Base-by-base conservation (phyloP, 2,888 invertebrate species). In the Polyommatus icarus region DNA sequence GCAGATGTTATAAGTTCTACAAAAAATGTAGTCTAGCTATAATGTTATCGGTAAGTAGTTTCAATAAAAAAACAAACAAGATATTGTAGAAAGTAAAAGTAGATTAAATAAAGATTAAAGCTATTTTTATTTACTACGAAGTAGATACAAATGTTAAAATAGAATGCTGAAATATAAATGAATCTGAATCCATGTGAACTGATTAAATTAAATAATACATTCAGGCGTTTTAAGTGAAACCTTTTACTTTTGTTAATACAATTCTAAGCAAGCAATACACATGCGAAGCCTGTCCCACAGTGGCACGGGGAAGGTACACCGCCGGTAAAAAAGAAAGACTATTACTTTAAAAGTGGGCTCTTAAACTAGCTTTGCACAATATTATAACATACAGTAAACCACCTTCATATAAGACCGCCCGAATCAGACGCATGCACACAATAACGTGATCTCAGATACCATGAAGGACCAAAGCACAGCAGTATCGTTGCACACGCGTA, bases 271-370 rank as follows among this genome's bases (percentile, higher is more conserved):
- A 77, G 78, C 79, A 83, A 86, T 87, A 86, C 83, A 82, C 83
- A 87, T 85, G 85, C 86, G 85, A 84, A 83, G 81, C 81, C 82
- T 83, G 78, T 79, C 76, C 80, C 78, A 78, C 78, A 78, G 77
- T 59, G 80, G 84, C 85, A 85, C 82, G 83, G 83, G 82, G 84
- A 86, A 83, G 85, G 88, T 87, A 85, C 82, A 83, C 87, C 84
- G 83, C 86, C 87, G 87, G 88, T 86, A 89, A 90, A 91, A 87
- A 88, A 85, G 85, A 84, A 85, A 86, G 88, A 89, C 89, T 89
- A 91, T 90, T 89, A 86, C 87, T 89, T 92, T 91, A 90, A 89
- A 88, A 91, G 89, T 88, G 85, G 84, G 84, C 82, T 84, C 87
- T 85, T 90, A 91, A 90, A 89, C 85, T 85, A 84, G 86, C 54